Evolutionary conservation across 2,113 vertebrate species (phyloP), one percentile per base, ranked within the genome.

Genomic region (Rhagologus leucostigma): DNA sequence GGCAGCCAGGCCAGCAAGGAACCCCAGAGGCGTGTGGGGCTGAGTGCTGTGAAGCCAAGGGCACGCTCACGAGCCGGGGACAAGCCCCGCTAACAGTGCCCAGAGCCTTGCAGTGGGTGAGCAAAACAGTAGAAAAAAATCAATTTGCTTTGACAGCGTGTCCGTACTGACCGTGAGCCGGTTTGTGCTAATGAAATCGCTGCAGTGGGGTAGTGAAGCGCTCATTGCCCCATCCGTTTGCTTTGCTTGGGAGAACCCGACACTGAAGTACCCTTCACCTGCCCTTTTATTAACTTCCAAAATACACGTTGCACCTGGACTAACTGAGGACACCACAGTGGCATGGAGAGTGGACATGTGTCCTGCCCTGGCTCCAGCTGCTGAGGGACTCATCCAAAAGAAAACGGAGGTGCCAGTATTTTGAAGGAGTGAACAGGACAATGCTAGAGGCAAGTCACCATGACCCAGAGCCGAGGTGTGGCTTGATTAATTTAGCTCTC

Each of bases 41-140:
- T 60, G 75, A 62, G 46, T 12, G 9, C 39, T 15, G 42, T 9
- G 13, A 50, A 49, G 57, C 13, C 2, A 37, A 77, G 41, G 44
- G 41, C 27, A 8, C 3, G 1, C 29, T 41, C 5, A 2, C 0
- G 1, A 42, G 37, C 29, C 0, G 3, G 77, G 44, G 46, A 62
- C 39, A 7, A 75, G 30, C 39, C 69, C 74, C 2, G 0, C 60
- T 11, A 39, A n/a, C 18, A 6, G 32, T 56, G 53, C 44, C 29
- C 49, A 23, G 55, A 49, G 67, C 49, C 62, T 59, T 50, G 37
- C n/a, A 29, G 24, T 0, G 9, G 23, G 50, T 29, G 30, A 82
- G 60, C 47, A 70, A 71, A 82, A 59, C 23, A 63, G 60, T 0
- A 37, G 42, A 14, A 56, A 80, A 50, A 81, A 82, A 82, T 69